Evolutionary conservation across 1,140 invertebrate genomes (phyloP).

Genomic region (Lerema accius): DNA sequence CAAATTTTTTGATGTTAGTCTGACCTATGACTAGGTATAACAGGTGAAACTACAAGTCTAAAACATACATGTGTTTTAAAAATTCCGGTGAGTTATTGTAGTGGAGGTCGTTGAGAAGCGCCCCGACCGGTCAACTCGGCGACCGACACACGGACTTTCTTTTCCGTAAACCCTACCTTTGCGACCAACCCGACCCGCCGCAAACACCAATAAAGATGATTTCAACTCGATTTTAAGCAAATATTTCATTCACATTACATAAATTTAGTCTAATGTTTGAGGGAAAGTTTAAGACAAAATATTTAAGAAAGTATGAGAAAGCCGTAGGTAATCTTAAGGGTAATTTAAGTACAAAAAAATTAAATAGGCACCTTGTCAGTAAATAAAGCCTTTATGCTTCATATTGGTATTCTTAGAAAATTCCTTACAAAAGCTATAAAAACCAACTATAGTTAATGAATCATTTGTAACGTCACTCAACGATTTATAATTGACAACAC

Average conservation of each 20-base stretch:
- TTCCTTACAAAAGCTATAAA: no score
- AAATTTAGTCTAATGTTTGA: neutral
- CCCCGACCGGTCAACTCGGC: slow-evolving; percentile 47
- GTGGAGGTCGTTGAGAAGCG: slow-evolving; percentile 41
- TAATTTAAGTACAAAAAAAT: no score
- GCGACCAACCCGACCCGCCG: slow-evolving; percentile 7
- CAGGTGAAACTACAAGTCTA: neutral
- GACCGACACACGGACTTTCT: slow-evolving; percentile 60
- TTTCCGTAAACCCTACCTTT: slow-evolving; percentile 54
- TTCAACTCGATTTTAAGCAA: slow-evolving; percentile 34
- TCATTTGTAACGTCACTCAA: no score
- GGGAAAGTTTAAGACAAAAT: slow-evolving; percentile 5
- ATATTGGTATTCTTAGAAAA: no score
- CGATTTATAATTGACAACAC: no score
- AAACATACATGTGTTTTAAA: slow-evolving; percentile 11
- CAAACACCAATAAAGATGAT: slow-evolving; percentile 29
- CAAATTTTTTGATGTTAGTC: no score
- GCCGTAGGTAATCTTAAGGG: no score
- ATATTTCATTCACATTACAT: slow-evolving; percentile 39
- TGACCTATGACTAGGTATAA: no score
- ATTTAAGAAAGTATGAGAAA: neutral
- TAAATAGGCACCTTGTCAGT: no score
- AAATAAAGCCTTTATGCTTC: no score
- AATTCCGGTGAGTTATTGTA: slow-evolving; percentile 39
- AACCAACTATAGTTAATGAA: no score